Percentiles rank a stretch among this genome's conserved stretches.
Evolutionary conservation across 2,797 vertebrate genomes (phyloP).

Genomic region (Bryconaethiops microstoma): DNA sequence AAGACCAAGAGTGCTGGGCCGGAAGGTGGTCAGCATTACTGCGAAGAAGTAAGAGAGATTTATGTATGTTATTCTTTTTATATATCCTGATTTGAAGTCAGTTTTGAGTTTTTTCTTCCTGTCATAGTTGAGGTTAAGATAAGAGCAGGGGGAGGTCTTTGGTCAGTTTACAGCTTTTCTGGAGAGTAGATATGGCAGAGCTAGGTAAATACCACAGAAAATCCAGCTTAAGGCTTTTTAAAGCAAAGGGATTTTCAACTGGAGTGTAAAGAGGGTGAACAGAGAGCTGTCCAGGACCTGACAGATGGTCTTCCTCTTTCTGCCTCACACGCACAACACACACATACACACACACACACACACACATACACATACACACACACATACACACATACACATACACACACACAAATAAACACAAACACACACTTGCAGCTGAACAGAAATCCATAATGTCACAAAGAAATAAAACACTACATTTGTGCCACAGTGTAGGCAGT

Average conservation of each 20-base stretch:
- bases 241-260: conserved; percentile 29
- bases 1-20: neutral
- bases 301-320: conserved; percentile 42
- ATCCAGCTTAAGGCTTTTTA: conserved; percentile 47
- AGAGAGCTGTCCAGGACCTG: conserved; percentile 17
- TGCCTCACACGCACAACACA: neutral
- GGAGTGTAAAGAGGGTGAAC: conserved; percentile 7
- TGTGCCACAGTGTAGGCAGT: conserved; percentile 21
- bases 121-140: neutral
- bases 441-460: conserved; percentile 8
- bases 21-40: neutral
- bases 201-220: conserved; percentile 37
- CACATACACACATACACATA: conserved; percentile 15
- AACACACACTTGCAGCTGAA: neutral
- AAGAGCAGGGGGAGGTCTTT: neutral
- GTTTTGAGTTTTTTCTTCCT: neutral
- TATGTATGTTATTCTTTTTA: neutral
- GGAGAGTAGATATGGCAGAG: conserved; percentile 24
- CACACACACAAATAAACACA: no score
- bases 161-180: neutral
- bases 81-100: neutral
- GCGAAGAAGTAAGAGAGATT: neutral
- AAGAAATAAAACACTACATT: conserved; percentile 11
- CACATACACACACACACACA: no score
- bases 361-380: conserved; percentile 23